Conservation (phyloP, 2,113 vertebrate genomes). For the Myiozetetes cayanensis region DNA sequence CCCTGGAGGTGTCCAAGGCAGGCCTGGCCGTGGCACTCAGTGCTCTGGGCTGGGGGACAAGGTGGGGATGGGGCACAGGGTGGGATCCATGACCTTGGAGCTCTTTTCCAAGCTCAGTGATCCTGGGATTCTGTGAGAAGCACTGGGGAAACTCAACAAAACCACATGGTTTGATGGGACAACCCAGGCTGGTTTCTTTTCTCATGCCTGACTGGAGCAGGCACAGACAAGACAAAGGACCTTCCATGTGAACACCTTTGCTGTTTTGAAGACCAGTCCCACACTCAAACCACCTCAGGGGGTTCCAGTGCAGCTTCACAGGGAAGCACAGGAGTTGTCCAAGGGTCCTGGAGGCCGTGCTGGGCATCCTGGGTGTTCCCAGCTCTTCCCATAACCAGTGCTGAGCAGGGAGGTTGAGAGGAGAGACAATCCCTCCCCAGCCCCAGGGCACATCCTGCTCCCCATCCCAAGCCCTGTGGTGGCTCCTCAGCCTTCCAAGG, state of each 20-base stretch:
- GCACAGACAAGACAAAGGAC: not conserved
- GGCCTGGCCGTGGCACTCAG: not conserved
- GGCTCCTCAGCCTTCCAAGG: not conserved
- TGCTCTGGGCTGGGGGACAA: not conserved
- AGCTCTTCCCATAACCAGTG: not conserved
- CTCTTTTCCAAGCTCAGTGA: not conserved
- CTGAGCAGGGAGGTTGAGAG: not conserved
- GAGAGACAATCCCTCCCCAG: not conserved
- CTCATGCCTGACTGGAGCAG: not conserved
- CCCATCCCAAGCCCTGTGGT: not conserved
- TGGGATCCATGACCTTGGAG: no score
- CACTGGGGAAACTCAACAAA: fast-evolving
- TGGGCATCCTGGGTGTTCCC: not conserved
- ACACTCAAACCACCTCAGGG: not conserved
- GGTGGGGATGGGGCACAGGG: not conserved
- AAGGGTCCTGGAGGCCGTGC: not conserved
- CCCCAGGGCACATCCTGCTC: not conserved
- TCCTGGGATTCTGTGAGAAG: not conserved
- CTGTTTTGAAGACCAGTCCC: not conserved
- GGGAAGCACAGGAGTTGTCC: not conserved
- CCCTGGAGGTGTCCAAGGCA: not conserved
- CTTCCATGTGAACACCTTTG: not conserved
- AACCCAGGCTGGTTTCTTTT: not conserved
- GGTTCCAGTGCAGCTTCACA: not conserved
- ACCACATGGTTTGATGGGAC: not conserved